Conservation (phyloP, 1,140 invertebrate species). For the Penaeus chinensis region DNA sequence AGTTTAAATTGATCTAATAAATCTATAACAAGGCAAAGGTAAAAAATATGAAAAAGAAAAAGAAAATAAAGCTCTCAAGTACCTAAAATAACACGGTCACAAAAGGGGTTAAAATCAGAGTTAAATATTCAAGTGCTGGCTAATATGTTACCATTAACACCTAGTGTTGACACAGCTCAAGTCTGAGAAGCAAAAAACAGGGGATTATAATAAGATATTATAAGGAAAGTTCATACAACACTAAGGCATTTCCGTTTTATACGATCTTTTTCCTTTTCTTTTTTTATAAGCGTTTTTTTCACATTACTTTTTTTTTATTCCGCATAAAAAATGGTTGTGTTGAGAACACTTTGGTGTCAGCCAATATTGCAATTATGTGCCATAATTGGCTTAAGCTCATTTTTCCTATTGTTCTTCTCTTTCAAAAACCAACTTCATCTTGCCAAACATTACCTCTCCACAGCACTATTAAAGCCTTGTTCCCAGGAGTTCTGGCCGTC, state of each 20-base stretch:
- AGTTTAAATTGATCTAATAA: slow-evolving; percentile 26
- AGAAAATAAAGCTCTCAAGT: slow-evolving; percentile 16
- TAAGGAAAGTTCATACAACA: slow-evolving; percentile 56
- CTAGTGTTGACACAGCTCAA: slow-evolving; percentile 31
- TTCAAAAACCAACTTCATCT: slow-evolving; percentile 26
- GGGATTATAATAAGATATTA: slow-evolving; percentile 46
- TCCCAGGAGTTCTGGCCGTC: slow-evolving; percentile 58
- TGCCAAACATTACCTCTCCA: slow-evolving; percentile 30
- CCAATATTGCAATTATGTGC: slow-evolving; percentile 40
- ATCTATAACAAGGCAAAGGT: slow-evolving; percentile 25
- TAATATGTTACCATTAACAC: slow-evolving; percentile 41
- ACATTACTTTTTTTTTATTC: slow-evolving; percentile 25
- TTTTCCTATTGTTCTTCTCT: slow-evolving; percentile 27
- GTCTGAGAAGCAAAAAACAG: slow-evolving; percentile 39
- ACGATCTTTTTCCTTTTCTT: slow-evolving; percentile 40
- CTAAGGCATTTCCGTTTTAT: slow-evolving; percentile 60
- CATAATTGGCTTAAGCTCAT: slow-evolving; percentile 33
- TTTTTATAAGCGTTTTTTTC: slow-evolving; percentile 40
- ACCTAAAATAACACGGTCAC: slow-evolving; percentile 13
- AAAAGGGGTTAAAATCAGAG: slow-evolving; percentile 23
- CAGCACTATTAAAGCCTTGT: slow-evolving; percentile 52
- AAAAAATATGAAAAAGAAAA: slow-evolving; percentile 11
- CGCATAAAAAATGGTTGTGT: slow-evolving; percentile 11
- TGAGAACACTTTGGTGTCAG: slow-evolving; percentile 52
- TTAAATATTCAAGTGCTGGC: slow-evolving; percentile 51